phyloP scores from a whole-genome alignment of 2,888 invertebrate species.

The Lepidochrysops patricia region DNA sequence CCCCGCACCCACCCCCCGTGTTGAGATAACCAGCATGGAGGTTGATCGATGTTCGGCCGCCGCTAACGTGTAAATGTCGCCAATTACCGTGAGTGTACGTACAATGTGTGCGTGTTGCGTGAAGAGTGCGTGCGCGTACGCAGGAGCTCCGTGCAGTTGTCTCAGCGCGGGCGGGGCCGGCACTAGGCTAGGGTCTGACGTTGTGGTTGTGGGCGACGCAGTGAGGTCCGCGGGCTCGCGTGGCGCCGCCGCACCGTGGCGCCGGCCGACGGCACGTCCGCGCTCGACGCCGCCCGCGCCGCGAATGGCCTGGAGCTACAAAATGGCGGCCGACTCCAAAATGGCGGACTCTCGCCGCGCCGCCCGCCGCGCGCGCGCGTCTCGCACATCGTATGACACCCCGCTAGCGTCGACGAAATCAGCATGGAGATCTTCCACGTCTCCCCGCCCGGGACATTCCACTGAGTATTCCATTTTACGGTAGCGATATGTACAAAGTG shows the following conservation, averaged over 20 bases:
- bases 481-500: not conserved
- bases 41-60: not conserved
- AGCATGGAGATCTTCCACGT: not conserved
- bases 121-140: not conserved
- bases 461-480: constrained; percentile 10
- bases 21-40: constrained; percentile 27
- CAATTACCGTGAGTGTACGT: not conserved
- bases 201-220: constrained; percentile 38
- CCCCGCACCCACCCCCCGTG: constrained; percentile 39
- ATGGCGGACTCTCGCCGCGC: constrained; percentile 21
- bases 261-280: constrained; percentile 23
- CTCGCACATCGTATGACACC: constrained; percentile 44
- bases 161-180: constrained; percentile 19
- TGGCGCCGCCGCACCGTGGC: constrained; percentile 56
- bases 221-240: constrained; percentile 46
- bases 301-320: constrained; percentile 18
- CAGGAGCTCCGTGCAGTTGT: constrained; percentile 14
- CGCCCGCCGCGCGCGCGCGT: constrained; percentile 27
- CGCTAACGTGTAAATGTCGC: not conserved
- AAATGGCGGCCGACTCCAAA: constrained; percentile 22
- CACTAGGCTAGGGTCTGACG: constrained; percentile 31
- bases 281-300: constrained; percentile 20
- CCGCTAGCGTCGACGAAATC: constrained; percentile 1
- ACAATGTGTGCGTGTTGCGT: not conserved
- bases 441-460: not conserved